These are phyloP conservation scores for Callyntrura guangdongensis DNA, from an alignment of 2,888 invertebrate species.

Conservation along the genomic window DNA sequence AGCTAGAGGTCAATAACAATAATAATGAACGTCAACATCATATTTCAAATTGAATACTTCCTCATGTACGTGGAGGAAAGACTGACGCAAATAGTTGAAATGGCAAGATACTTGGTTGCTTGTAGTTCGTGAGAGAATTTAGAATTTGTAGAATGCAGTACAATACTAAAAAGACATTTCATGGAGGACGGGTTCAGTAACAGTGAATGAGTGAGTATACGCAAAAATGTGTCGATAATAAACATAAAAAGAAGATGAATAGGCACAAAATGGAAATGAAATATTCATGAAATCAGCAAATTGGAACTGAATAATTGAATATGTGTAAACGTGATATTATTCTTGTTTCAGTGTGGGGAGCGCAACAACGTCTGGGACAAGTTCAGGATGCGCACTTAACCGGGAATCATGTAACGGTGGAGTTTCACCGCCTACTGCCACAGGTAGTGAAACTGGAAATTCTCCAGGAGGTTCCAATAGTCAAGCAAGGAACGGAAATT, in stretches of 20 bases:
- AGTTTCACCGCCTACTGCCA: neutral
- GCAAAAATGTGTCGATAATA: neutral
- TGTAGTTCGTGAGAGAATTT: conserved; percentile 38
- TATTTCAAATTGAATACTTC: conserved; percentile 73
- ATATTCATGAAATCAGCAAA: neutral
- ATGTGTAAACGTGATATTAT: neutral
- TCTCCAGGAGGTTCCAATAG: conserved; percentile 18
- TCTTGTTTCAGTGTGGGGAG: neutral
- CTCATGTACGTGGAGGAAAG: conserved; percentile 74
- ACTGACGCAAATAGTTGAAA: conserved; percentile 62
- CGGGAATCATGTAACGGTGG: neutral
- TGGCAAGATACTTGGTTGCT: conserved; percentile 63
- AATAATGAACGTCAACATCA: conserved; percentile 70
- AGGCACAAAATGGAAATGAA: neutral
- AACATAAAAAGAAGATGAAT: neutral
- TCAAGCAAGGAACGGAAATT: conserved; percentile 54
- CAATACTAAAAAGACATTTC: neutral
- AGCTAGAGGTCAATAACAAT: neutral
- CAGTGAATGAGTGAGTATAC: neutral
- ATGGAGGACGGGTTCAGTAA: neutral
- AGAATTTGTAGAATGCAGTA: neutral
- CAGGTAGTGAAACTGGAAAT: conserved; percentile 49
- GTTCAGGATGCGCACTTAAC: neutral
- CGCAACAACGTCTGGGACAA: conserved; percentile 6
- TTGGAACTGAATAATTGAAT: neutral